Evolutionary conservation across 30 jellyfish, hydroid and myxozoan species (phyloP).

Genomic region (Chironex yamaguchii): DNA sequence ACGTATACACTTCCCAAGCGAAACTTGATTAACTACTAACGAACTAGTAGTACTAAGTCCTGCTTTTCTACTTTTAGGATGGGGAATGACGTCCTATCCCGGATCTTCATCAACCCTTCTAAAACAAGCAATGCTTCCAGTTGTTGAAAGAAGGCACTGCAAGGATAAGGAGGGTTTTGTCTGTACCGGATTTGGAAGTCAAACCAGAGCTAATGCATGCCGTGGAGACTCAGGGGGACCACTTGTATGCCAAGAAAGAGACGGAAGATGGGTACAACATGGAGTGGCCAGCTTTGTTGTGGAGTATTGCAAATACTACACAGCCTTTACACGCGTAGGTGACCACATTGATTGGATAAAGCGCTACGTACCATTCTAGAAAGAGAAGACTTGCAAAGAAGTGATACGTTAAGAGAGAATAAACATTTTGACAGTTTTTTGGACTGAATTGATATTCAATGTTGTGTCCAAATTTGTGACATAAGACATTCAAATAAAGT

Average conservation of each 20-base stretch:
- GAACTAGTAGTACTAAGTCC: no score
- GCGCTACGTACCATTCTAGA: no score
- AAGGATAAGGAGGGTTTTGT: constrained; percentile 65
- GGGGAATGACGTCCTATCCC: constrained; percentile 85
- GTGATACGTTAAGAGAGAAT: no score
- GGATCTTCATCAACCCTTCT: constrained; percentile 70
- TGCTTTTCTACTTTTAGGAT: constrained; percentile 52
- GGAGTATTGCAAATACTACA: constrained; percentile 77
- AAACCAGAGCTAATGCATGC: constrained; percentile 70
- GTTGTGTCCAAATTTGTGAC: no score
- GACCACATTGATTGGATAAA: constrained; percentile 66
- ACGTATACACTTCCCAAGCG: no score
- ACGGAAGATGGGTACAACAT: constrained; percentile 86
- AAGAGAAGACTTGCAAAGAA: no score
- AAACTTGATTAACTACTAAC: no score
- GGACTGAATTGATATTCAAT: no score
- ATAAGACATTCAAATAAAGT: no score
- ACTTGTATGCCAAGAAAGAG: constrained; percentile 70
- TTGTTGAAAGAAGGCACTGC: constrained; percentile 46
- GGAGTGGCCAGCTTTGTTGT: constrained; percentile 90
- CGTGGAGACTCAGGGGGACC: constrained; percentile 94
- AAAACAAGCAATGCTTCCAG: constrained; percentile 87
- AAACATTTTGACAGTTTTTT: no score
- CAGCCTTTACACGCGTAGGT: constrained; percentile 77
- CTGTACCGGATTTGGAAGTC: constrained; percentile 75